A percentile compares a stretch with the other conserved stretches of the same genome.
Evolutionary conservation across 2,888 invertebrate genomes (phyloP).

Genomic region (Andrena hattorfiana): DNA sequence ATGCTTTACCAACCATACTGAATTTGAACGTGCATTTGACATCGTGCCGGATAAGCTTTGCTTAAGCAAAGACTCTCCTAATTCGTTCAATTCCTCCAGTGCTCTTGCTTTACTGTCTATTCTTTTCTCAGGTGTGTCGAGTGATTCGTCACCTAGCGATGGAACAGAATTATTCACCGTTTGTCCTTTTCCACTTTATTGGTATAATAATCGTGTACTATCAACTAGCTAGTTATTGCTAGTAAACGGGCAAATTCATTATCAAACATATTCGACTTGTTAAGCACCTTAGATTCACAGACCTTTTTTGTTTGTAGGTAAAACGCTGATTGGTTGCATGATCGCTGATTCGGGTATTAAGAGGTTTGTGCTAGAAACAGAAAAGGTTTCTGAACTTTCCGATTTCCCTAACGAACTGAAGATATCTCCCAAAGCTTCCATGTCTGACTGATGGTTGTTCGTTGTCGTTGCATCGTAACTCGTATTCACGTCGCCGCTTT

Average conservation of each 20-base stretch:
- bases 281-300: conserved; percentile 34
- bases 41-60: conserved; percentile 86
- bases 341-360: conserved; percentile 75
- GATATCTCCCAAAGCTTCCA: conserved; percentile 86
- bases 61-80: conserved; percentile 93
- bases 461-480: conserved; percentile 33
- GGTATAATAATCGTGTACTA: neutral
- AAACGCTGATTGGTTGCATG: conserved; percentile 79
- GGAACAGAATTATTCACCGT: conserved; percentile 27
- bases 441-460: conserved; percentile 78
- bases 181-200: neutral
- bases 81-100: conserved; percentile 91
- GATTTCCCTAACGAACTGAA: conserved; percentile 84
- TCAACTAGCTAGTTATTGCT: neutral
- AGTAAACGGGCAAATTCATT: conserved; percentile 3
- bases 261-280: neutral
- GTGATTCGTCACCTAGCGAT: conserved; percentile 60
- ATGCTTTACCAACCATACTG: conserved; percentile 49
- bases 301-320: conserved; percentile 72
- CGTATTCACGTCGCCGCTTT: conserved; percentile 45
- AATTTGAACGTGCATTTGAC: conserved; percentile 81
- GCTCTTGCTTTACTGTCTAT: conserved; percentile 86
- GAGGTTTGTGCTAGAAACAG: conserved; percentile 67
- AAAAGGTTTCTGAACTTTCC: conserved; percentile 56
- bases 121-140: conserved; percentile 68